phyloP scores from a whole-genome alignment of 2,113 vertebrate species.

The Zeus faber region DNA sequence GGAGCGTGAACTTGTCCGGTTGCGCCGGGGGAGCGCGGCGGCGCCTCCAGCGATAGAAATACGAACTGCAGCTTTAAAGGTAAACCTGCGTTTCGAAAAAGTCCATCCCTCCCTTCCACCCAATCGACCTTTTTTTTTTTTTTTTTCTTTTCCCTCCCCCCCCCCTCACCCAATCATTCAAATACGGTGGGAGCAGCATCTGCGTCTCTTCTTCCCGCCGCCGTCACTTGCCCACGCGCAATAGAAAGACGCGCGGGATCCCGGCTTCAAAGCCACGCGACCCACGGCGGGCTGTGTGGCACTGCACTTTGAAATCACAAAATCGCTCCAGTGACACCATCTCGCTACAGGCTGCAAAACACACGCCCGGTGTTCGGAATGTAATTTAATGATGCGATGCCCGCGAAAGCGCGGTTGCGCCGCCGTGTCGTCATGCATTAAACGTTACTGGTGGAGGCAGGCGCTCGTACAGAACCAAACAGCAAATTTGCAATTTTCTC shows the following conservation, averaged over 20 bases:
- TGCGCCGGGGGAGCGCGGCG: no score
- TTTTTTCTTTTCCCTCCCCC: no score
- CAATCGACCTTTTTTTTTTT: no score
- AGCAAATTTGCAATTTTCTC: background rate
- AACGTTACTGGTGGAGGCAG: slow-evolving; percentile 21
- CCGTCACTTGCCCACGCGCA: no score
- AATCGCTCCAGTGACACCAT: slow-evolving; percentile 20
- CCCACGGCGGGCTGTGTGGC: slow-evolving; percentile 11
- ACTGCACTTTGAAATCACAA: slow-evolving; percentile 28
- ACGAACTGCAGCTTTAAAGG: no score
- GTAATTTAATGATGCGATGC: slow-evolving; percentile 26
- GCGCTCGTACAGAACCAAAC: background rate
- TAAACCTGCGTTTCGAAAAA: no score
- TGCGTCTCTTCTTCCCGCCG: no score
- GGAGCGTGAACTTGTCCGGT: no score
- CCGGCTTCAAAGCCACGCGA: slow-evolving; percentile 30
- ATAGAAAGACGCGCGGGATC: slow-evolving; percentile 11
- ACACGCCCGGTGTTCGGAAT: slow-evolving; percentile 7
- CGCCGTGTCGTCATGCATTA: slow-evolving; percentile 43
- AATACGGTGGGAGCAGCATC: no score
- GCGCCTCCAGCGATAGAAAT: no score
- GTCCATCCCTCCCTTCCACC: no score
- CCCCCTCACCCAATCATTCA: no score
- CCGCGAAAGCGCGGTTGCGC: slow-evolving; percentile 28
- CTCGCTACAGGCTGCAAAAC: slow-evolving; percentile 15